These are phyloP conservation scores for Antheraea pernyi DNA, from an alignment of 1,140 invertebrate species.

Conservation along the genomic window DNA sequence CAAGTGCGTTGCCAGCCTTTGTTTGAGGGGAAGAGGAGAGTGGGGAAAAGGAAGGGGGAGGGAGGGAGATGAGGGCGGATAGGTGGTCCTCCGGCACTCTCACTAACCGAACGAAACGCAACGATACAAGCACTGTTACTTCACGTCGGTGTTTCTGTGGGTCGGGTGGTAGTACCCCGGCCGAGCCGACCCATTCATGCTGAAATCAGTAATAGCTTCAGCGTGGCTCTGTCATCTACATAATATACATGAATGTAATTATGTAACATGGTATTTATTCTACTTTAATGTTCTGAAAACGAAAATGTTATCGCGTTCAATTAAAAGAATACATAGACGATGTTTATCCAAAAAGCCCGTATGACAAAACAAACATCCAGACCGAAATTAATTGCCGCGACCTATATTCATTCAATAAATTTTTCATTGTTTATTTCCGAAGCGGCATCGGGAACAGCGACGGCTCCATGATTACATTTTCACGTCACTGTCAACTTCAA, in stretches of 20 bases:
- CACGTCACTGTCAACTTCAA: slow-evolving; percentile 60
- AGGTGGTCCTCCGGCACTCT: too few species aligned
- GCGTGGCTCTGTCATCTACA: too few species aligned
- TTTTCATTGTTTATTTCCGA: slow-evolving; percentile 58
- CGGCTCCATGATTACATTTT: slow-evolving; percentile 64
- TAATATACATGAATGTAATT: not conserved
- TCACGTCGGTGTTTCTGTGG: too few species aligned
- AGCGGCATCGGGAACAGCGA: slow-evolving; percentile 35
- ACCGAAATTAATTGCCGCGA: slow-evolving; percentile 37
- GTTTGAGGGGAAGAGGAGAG: too few species aligned
- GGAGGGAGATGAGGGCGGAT: too few species aligned
- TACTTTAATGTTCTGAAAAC: not conserved
- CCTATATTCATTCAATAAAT: slow-evolving; percentile 43
- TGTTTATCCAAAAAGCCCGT: slow-evolving; percentile 4
- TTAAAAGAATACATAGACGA: slow-evolving; percentile 12
- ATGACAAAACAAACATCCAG: slow-evolving; percentile 11
- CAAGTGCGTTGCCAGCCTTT: too few species aligned
- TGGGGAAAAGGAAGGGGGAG: too few species aligned
- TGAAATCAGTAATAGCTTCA: too few species aligned
- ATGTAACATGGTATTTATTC: not conserved
- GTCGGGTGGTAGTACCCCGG: too few species aligned
- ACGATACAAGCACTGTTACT: too few species aligned
- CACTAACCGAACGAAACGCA: too few species aligned
- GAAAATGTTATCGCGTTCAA: not conserved
- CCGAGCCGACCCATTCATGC: too few species aligned